Base-by-base conservation (phyloP, 2,888 invertebrate species). In the Mythimna pallens region DNA sequence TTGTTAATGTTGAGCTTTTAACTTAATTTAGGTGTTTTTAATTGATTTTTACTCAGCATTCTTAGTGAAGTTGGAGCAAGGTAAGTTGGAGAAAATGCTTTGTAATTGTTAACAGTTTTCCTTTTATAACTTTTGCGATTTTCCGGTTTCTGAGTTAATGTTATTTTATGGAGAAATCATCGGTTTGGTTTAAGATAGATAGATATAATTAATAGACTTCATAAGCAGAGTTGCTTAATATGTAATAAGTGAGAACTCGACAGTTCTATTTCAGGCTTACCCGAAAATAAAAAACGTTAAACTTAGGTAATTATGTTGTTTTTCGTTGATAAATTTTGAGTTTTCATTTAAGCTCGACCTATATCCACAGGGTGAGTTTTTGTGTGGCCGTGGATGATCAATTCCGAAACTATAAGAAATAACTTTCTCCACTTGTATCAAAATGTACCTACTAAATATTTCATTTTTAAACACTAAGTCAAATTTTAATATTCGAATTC, bases 1-100 rank as follows among this genome's bases (percentile, higher is more conserved):
- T 81, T 80, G 85, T 73, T 82, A 82, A 85, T 80, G 75, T 73
- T 78, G 76, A 82, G 76, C 78, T 77, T 81, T 80, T 78, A 70
- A 76, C 67, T 73, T 78, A 71, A 78, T 74, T 66, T 66, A 73
- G 54, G 69, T 82, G 79, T 79, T 83, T 81, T 84, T 81, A 80
- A 80, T 83, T 83, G 81, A 83, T 76, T 64, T 80, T 75, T 76
- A 77, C 68, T 81, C 66, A 55, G 40, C 8, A 55, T 80, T 65
- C 61, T 80, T 67, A 17, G 9, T 7, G 55, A 69, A 58, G 34
- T 80, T 73, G 25, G 54, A 40, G 47, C 17, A 62, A n/a, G n/a
- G n/a, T n/a, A n/a, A n/a, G n/a, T n/a, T n/a, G n/a, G n/a, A n/a
- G 78, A 65, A 81, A 70, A 78, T 61, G 20, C 52, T 70, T 77